A percentile compares a stretch with the other conserved stretches of the same genome.
Conservation (phyloP, 2,888 invertebrate species). For the Tipula lateralis region DNA sequence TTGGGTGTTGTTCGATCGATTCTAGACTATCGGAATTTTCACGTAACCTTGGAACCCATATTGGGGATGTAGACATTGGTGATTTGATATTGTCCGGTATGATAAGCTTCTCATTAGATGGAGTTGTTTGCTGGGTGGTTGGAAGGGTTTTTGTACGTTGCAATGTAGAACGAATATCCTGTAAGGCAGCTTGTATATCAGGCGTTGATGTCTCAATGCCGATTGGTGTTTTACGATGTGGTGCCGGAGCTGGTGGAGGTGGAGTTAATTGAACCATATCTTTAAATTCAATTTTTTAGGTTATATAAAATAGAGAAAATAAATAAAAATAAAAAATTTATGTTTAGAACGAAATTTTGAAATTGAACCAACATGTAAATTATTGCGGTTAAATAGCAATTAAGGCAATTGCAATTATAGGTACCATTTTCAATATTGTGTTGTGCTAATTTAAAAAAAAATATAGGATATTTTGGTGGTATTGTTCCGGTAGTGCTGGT, state of each 20-base stretch:
- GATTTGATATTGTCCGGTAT: conserved; percentile 50
- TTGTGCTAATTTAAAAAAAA: not conserved
- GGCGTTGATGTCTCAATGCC: conserved; percentile 35
- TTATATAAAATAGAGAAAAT: conserved; percentile 27
- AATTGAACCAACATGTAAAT: not conserved
- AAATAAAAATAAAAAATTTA: not conserved
- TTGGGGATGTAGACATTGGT: conserved; percentile 56
- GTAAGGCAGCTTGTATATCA: conserved; percentile 55
- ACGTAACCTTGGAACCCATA: conserved; percentile 64
- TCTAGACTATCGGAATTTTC: conserved; percentile 36
- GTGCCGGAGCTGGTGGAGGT: conserved; percentile 70
- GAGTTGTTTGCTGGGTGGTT: not conserved
- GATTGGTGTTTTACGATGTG: conserved; percentile 56
- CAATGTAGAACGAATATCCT: conserved; percentile 70
- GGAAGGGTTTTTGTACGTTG: conserved; percentile 62
- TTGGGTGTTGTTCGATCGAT: conserved; percentile 43
- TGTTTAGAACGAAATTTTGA: not conserved
- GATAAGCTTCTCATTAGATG: conserved; percentile 38
- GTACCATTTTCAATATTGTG: not conserved
- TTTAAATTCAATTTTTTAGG: conserved; percentile 27
- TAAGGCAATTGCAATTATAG: conserved; percentile 1
- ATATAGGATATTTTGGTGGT: not conserved
- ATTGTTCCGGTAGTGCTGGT: conserved; percentile 1
- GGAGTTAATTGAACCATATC: conserved; percentile 56
- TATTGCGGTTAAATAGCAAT: conserved; percentile 19